Base-by-base conservation (phyloP, 2,888 invertebrate genomes). In the Opisthograptis luteolata region DNA sequence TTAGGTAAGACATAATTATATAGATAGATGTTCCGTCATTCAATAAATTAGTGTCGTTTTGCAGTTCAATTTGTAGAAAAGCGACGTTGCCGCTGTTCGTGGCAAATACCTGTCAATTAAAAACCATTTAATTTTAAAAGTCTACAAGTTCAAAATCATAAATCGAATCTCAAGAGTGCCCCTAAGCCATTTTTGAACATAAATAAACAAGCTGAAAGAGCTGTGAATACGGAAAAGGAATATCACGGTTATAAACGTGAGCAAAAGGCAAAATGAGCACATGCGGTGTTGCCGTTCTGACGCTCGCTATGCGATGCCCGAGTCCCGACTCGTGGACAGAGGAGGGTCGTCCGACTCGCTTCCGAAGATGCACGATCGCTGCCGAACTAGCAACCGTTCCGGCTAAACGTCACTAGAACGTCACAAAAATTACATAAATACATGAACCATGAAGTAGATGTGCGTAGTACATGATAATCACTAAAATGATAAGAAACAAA, bases 211-310 rank as follows among this genome's bases (percentile, higher is more conserved):
- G 5, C 15, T n/a, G 3, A 27, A 31, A 8, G 5, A 30, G 4
- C 4, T 15, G 24, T 7, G 5, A 27, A 31, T 4, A 31, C 30
- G 10, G 24, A 13, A 8, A 20, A 1, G n/a, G 17, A 19, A 28
- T 30, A 35, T 24, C 1, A 13, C 31, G 56, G 50, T 30, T 46
- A 13, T 35, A 28, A 42, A 46, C 37, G 42, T 37, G 56, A 60
- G 49, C 42, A 48, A 47, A n/a, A n/a, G n/a, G 55, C 55, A 48
- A 55, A 61, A 62, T 58, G 46, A 58, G 51, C 40, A 70, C 62
- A 58, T 60, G 87, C 88, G 79, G 77, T 79, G 89, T 88, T 89
- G 89, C 88, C 89, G 76, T 58, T 78, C 68, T 69, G 74, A 75
- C 71, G 62, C 58, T 51, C 14, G n/a, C n/a, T 14, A 14, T 63